Conservation (phyloP, 2,113 vertebrate species). For the Rhea pennata region DNA sequence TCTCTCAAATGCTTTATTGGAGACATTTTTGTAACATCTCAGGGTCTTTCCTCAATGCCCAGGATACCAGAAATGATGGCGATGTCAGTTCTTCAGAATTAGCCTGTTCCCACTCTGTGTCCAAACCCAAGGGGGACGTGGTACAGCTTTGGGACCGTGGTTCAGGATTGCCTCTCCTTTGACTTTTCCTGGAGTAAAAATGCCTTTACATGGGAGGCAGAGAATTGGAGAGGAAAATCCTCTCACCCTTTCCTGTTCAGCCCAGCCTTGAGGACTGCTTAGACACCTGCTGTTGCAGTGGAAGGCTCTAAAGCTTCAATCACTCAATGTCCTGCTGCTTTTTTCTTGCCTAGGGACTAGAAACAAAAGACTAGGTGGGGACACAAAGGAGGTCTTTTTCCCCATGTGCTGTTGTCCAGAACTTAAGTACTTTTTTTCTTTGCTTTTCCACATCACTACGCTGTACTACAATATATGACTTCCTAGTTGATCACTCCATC, state of each 20-base stretch:
- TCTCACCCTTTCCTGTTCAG: background rate
- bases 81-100: background rate
- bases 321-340: background rate
- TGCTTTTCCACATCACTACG: background rate
- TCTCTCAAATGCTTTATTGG: background rate
- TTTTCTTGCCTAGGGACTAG: background rate
- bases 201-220: background rate
- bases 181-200: background rate
- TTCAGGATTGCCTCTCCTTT: background rate
- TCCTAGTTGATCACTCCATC: background rate
- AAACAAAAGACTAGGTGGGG: background rate
- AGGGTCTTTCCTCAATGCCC: background rate
- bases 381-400: background rate
- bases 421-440: background rate
- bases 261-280: background rate
- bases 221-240: background rate
- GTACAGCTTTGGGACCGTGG: background rate
- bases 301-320: background rate
- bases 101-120: background rate
- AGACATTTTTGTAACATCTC: background rate
- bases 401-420: background rate
- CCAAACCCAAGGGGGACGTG: background rate
- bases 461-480: background rate
- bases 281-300: background rate
- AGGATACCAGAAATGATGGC: rapidly evolving